Percentiles rank a stretch among this genome's conserved stretches.
Evolutionary conservation across 1,140 invertebrate species (phyloP).

Genomic region (Drosophila prosaltans): DNA sequence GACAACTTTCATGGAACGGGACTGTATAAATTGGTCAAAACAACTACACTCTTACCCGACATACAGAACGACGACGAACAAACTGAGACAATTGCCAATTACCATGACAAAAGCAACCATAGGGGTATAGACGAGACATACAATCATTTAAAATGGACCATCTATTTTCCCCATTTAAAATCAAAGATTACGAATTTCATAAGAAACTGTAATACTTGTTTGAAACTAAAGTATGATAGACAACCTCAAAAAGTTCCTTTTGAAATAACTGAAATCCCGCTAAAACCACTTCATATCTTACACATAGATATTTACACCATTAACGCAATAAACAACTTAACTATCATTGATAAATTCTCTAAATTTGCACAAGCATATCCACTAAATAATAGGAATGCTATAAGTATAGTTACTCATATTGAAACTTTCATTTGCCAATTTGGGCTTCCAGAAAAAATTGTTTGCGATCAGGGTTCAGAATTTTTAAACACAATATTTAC

Average conservation of each 20-base stretch:
- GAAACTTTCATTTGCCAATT: neutral
- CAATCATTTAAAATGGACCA: conserved; percentile 14
- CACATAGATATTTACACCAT: conserved; percentile 31
- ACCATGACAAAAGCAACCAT: no score
- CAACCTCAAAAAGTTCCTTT: conserved; percentile 13
- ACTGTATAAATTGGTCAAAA: no score
- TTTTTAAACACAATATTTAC: conserved; percentile 1
- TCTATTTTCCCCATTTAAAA: conserved; percentile 1
- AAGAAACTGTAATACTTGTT: neutral
- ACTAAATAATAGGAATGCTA: conserved; percentile 17
- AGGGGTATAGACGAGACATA: conserved; percentile 13
- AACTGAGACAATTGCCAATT: no score
- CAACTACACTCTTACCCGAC: no score
- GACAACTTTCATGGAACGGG: no score
- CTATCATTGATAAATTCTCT: conserved; percentile 15
- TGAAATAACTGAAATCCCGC: conserved; percentile 3
- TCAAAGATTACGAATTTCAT: neutral
- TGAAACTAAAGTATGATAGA: conserved; percentile 19
- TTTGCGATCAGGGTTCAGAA: neutral
- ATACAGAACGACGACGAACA: no score
- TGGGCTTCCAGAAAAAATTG: neutral
- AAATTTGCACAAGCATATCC: conserved; percentile 26
- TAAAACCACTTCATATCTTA: conserved; percentile 16
- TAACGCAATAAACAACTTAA: conserved; percentile 3
- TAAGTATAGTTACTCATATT: neutral